Evolutionary conservation across 2,888 invertebrate species (phyloP).

Genomic region (Hydroisotoma schaefferi): DNA sequence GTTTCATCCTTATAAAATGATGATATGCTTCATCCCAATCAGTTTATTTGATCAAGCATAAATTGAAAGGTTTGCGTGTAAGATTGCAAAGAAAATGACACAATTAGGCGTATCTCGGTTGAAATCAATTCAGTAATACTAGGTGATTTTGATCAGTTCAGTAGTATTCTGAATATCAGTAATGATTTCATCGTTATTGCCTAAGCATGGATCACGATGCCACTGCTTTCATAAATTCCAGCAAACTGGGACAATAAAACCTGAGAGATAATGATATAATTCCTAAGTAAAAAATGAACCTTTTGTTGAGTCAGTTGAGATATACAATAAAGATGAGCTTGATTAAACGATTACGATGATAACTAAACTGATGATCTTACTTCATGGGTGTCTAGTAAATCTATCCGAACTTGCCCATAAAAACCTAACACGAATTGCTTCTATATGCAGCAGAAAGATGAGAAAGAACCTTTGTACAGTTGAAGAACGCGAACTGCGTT

Average conservation of each 20-base stretch:
- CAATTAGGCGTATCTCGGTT: not conserved
- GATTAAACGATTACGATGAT: slow-evolving; percentile 2
- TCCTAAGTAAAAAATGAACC: too few species aligned
- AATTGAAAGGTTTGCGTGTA: not conserved
- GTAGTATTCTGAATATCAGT: too few species aligned
- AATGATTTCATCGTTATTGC: not conserved
- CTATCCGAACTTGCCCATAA: not conserved
- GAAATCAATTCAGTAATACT: too few species aligned
- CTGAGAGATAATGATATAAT: not conserved
- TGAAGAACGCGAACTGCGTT: too few species aligned
- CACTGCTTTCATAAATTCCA: not conserved
- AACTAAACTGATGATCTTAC: not conserved
- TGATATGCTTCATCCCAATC: not conserved
- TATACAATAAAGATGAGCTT: not conserved
- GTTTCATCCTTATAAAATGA: not conserved
- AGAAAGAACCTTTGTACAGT: too few species aligned
- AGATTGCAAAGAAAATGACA: not conserved
- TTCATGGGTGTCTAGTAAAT: slow-evolving; percentile 1
- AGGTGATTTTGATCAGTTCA: too few species aligned
- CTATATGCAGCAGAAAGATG: too few species aligned
- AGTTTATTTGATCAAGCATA: not conserved
- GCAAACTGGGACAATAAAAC: slow-evolving; percentile 3
- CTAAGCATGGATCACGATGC: not conserved
- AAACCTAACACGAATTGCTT: too few species aligned
- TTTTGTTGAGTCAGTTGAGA: too few species aligned